A percentile compares a stretch with the other conserved stretches of the same genome.
Evolutionary conservation across 2,888 invertebrate genomes (phyloP).

Genomic region (Diploptera punctata): DNA sequence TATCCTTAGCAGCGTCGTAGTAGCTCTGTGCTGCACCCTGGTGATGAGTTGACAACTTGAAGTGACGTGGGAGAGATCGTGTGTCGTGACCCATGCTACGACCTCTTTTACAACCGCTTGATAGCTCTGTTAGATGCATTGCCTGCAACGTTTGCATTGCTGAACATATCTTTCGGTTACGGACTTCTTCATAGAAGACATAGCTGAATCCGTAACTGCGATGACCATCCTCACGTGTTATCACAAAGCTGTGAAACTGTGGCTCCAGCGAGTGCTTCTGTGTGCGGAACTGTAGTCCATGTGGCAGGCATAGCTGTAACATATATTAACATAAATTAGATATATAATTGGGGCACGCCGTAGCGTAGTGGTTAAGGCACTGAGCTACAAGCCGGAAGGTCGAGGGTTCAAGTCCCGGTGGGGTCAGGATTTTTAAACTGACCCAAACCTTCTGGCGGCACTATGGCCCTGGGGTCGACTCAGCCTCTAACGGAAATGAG

Average conservation of each 20-base stretch:
- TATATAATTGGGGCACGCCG: too few species aligned
- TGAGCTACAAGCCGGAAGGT: too few species aligned
- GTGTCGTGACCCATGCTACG: slow-evolving; percentile 64
- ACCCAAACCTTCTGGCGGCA: too few species aligned
- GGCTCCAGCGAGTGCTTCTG: slow-evolving; percentile 88
- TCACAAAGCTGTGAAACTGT: slow-evolving; percentile 94
- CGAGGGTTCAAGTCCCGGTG: too few species aligned
- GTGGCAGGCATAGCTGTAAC: slow-evolving; percentile 89
- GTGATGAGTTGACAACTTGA: slow-evolving; percentile 80
- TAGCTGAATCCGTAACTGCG: slow-evolving; percentile 94
- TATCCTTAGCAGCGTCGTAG: slow-evolving; percentile 94
- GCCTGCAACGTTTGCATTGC: slow-evolving; percentile 96
- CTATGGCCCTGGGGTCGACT: too few species aligned
- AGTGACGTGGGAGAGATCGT: slow-evolving; percentile 87
- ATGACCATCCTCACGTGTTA: slow-evolving; percentile 96
- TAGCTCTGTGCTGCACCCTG: slow-evolving; percentile 81
- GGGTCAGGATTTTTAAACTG: too few species aligned
- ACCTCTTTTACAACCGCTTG: slow-evolving; percentile 59
- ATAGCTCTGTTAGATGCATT: slow-evolving; percentile 89
- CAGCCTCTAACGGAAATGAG: too few species aligned
- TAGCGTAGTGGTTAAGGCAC: too few species aligned
- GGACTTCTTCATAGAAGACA: slow-evolving; percentile 96
- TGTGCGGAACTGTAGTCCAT: slow-evolving; percentile 92
- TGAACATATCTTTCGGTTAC: slow-evolving; percentile 89
- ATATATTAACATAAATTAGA: too few species aligned